Evolutionary conservation across 2,113 vertebrate species (phyloP), one percentile per base, ranked within the genome.

Genomic region (Caretta caretta): DNA sequence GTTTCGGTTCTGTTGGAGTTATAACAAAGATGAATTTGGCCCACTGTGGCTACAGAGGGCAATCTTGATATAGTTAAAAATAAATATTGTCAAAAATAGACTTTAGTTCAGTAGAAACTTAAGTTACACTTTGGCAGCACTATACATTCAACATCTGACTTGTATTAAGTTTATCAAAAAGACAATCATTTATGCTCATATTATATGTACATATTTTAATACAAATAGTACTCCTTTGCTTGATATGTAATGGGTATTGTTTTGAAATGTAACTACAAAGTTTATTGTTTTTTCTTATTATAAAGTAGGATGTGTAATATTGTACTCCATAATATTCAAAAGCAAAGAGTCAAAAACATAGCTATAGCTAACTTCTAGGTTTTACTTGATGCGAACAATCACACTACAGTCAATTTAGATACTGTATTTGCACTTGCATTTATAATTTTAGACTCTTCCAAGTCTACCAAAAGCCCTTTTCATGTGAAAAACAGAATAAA

Each of bases 21-120:
- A 90, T 90, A 96, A 86, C 91, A 92, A 76, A 87, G 56, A 89
- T 80, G 86, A 97, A 86, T 97, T 91, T 84, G 97, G 93, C 92
- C 94, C 94, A 85, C 1, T 6, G 49, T 95, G 96, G 96, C 98
- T 96, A 88, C 95, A 98, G 98, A 96, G 98, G 98, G 97, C 98
- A 97, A 96, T 97, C 97, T 97, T 97, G 94, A 97, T 94, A 96
- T 96, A 86, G 89, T 50, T 69, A 95, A 95, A 3, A 91, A 46
- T 4, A 29, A 87, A 8, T 24, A 9, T 5, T 17, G 76, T 89
- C 85, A 29, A 5, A 86, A 96, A 56, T 14, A 57, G 62, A 42
- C 54, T 78, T 72, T 87, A 92, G 87, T 88, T 91, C 88, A 92
- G 82, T 50, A 78, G 80, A 93, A 93, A 90, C 35, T 57, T 84